phyloP scores from a whole-genome alignment of 92 coral and sea anemone species.

The Parazoanthus atlanticus region DNA sequence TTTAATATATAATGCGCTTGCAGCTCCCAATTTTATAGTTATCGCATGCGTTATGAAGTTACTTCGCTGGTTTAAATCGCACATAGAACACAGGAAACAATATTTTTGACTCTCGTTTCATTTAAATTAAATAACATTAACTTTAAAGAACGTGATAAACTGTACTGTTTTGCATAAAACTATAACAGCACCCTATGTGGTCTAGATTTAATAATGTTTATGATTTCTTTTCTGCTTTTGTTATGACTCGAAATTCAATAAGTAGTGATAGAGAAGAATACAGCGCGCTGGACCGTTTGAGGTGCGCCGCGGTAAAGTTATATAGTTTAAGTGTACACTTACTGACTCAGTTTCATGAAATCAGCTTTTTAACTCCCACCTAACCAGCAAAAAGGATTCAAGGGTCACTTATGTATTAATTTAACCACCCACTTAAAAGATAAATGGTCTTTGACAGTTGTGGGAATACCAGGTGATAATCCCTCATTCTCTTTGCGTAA shows the following conservation, averaged over 20 bases:
- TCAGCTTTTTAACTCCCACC: neutral
- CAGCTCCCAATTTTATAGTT: neutral
- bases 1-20: neutral
- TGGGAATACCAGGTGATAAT: neutral
- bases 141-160: constrained; percentile 4
- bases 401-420: neutral
- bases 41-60: neutral
- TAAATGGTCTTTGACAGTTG: neutral
- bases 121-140: neutral
- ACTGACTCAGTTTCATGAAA: neutral
- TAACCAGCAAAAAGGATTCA: neutral
- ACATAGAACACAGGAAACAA: neutral
- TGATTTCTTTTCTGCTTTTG: constrained; percentile 41
- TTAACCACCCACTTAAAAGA: neutral
- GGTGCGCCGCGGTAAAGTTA: neutral
- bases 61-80: neutral
- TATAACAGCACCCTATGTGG: constrained; percentile 37
- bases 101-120: neutral
- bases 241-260: constrained; percentile 32
- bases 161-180: constrained; percentile 16
- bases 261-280: neutral
- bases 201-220: constrained; percentile 45
- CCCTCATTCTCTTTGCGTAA: neutral
- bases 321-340: neutral
- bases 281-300: constrained; percentile 2